Base-by-base conservation (phyloP, 2,113 vertebrate genomes). In the Megaleporinus macrocephalus region DNA sequence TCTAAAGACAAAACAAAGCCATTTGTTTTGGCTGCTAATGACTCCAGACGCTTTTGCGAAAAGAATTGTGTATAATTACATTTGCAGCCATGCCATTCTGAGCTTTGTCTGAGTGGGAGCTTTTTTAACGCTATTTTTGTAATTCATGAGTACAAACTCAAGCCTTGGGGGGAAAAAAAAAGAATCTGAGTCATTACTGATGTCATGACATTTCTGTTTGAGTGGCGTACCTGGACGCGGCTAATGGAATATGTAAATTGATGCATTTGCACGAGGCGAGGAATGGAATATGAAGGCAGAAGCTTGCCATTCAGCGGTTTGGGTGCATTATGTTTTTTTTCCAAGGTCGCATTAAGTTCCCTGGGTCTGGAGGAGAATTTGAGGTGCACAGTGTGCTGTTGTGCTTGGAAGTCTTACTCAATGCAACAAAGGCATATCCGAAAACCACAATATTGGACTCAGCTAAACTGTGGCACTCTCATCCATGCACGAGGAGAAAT, bases 371-470 rank as follows among this genome's bases (percentile, higher is more conserved):
- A 30, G 62, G 55, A 72, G 33, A 78, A 73, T 69, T 36, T 62
- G 51, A 81, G 74, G 74, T 76, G 83, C 80, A 69, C 30, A 27
- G 18, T 44, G 80, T 49, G 16, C 22, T 81, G 69, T 83, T 79
- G 72, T 70, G 63, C 66, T 86, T 74, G 76, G 78, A 83, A 79
- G 83, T 86, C 63, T 24, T 81, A 65, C 29, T 80, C 11, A 22
- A 33, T 57, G 11, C 53, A 26, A 74, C 24, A 27, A 72, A 71
- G 72, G 51, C 72, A 75, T 55, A 57, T 20, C 29, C 30, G 36
- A 55, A 51, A 74, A 79, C 79, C 78, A 33, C 63, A 84, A 18
- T 13, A 69, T 14, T 77, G 51, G 83, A 88, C 84, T 77, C 63
- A 69, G 71, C 36, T 73, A 66, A 87, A 80, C 49, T 57, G 81